Conservation (phyloP, 2,113 vertebrate genomes). For the Hymenochirus boettgeri region DNA sequence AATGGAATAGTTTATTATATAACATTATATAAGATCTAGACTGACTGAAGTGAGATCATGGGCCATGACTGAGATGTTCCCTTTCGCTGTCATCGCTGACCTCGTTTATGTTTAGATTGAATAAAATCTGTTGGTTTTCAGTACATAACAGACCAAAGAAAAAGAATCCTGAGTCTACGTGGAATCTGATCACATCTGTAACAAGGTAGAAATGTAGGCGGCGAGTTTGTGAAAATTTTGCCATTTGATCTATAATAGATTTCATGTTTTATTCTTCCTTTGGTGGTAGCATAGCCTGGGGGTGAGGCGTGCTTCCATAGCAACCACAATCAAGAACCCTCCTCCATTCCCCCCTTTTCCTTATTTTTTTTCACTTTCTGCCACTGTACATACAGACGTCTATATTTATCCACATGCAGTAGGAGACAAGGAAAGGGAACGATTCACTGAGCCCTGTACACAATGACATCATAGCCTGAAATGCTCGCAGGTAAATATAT, state of each 20-base stretch:
- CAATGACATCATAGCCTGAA: not conserved
- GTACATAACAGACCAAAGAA: no score
- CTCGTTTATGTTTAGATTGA: no score
- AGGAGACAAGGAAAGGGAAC: slow-evolving; percentile 10
- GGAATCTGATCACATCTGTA: not conserved
- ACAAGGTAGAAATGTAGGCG: not conserved
- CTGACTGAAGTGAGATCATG: no score
- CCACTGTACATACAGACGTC: slow-evolving; percentile 18
- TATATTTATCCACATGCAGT: slow-evolving; percentile 17
- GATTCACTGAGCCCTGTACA: not conserved
- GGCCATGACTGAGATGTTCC: no score
- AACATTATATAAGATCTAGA: no score
- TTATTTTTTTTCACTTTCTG: not conserved
- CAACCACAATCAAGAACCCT: slow-evolving; percentile 29
- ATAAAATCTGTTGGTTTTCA: no score
- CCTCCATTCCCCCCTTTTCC: not conserved
- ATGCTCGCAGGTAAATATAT: slow-evolving; percentile 23
- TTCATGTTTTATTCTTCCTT: slow-evolving; percentile 8
- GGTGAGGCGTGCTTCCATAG: slow-evolving; percentile 31
- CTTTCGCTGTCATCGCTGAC: no score
- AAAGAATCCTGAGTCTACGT: no score
- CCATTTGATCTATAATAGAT: not conserved
- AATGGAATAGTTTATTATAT: no score
- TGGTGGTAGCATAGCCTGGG: slow-evolving; percentile 9
- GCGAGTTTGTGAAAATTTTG: not conserved